Base-by-base conservation (phyloP, 2,113 vertebrate species). In the Sander lucioperca region DNA sequence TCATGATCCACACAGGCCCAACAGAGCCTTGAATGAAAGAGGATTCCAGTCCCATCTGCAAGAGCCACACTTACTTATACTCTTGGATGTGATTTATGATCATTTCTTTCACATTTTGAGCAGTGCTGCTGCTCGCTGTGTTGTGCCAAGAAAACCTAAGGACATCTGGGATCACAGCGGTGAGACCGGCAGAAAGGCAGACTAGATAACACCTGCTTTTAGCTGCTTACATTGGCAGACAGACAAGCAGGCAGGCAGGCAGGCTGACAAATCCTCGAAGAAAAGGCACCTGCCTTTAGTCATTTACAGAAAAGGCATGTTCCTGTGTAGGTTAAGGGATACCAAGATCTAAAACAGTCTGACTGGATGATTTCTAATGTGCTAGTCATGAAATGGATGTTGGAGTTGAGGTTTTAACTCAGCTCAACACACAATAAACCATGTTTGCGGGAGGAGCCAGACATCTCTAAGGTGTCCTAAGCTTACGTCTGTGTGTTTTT, bases 181-280 rank as follows among this genome's bases (percentile, higher is more conserved):
- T 69, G 76, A 89, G 63, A 74, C 61, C 62, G 33, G 48, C 64
- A 80, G 84, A 81, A 77, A 82, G 79, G 73, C 80, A 83, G 82
- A 82, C 69, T 79, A 90, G 87, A 91, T 89, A 91, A 86, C 91
- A 91, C 90, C 93, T 92, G 90, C 87, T 88, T 84, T 80, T 71
- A 67, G 75, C 71, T 90, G 88, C 89, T 87, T 88, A 85, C 70
- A 81, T 53, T 92, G 89, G 86, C 85, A 84, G 79, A 76, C 63
- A 78, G 79, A 71, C 63, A 84, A 54, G 21, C 65, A 71, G 69
- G 51, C 68, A 77, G 62, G 21, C 68, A 77, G 77, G 58, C 78
- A 74, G 67, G 61, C 77, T n/a, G 84, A 86, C 67, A 83, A 75
- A 83, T 75, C 67, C 64, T 63, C 23, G 66, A 88, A 71, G 79